A percentile compares a stretch with the other conserved stretches of the same genome.
Evolutionary conservation across 2,797 vertebrate genomes (phyloP).

Genomic region (Luscinia megarhynchos): DNA sequence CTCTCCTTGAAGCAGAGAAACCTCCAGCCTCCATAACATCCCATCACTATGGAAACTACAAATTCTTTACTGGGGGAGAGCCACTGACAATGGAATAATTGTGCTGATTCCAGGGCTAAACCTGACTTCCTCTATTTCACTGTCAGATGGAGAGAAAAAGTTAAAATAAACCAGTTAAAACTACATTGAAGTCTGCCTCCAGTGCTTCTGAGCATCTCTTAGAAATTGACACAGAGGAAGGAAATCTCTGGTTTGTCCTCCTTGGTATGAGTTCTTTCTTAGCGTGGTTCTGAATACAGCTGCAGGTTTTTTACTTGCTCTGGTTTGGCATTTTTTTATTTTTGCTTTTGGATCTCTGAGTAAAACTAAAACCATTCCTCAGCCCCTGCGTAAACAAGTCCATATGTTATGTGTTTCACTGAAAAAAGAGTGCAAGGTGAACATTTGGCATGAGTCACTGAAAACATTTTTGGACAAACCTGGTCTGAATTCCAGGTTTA

Average conservation of each 20-base stretch:
- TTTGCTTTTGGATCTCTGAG: not conserved
- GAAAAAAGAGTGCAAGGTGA: not conserved
- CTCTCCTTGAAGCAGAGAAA: slow-evolving; percentile 34
- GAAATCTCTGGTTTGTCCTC: not conserved
- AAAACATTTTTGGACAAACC: not conserved
- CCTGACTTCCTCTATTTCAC: not conserved
- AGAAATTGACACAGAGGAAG: not conserved
- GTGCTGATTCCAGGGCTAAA: not conserved
- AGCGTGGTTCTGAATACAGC: not conserved
- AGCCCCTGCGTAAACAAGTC: not conserved
- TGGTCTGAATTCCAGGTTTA: slow-evolving; percentile 21
- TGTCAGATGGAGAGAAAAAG: not conserved
- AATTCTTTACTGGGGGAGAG: not conserved
- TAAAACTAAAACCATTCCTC: not conserved
- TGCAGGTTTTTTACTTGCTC: not conserved
- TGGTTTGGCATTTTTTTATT: not conserved
- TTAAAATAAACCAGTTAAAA: not conserved
- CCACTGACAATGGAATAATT: not conserved
- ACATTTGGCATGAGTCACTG: not conserved
- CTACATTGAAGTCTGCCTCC: not conserved
- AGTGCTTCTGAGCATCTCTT: not conserved
- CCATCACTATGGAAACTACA: slow-evolving; percentile 1
- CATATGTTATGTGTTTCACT: not conserved
- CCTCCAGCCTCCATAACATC: not conserved
- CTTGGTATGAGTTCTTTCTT: not conserved